Conservation (phyloP, 1,140 invertebrate genomes). For the Lordiphosa stackelbergi region DNA sequence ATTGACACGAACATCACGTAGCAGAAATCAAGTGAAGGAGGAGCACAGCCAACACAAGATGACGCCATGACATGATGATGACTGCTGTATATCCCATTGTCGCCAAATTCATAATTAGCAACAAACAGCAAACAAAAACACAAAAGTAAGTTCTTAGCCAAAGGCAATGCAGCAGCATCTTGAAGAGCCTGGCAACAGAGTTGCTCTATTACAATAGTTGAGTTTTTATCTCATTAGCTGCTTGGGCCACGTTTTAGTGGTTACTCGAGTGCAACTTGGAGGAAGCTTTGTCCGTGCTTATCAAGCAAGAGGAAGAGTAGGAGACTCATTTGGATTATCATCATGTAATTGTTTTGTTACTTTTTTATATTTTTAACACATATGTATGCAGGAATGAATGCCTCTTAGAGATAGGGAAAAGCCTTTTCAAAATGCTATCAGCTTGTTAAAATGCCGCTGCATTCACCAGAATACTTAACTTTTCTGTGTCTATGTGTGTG, state of each 20-base stretch:
- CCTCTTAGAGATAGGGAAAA: constrained; percentile 27
- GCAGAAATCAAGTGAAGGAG: constrained; percentile 48
- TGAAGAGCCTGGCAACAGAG: constrained; percentile 4
- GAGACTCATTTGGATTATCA: constrained; percentile 26
- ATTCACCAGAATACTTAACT: constrained; percentile 16
- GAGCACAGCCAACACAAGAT: constrained; percentile 19
- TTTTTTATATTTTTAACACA: constrained; percentile 12
- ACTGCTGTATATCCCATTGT: constrained; percentile 39
- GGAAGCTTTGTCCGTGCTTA: constrained; percentile 55
- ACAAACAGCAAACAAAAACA: not conserved
- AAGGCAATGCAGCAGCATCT: constrained; percentile 55
- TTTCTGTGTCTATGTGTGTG: not conserved
- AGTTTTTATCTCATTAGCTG: constrained; percentile 52
- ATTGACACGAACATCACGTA: constrained; percentile 76
- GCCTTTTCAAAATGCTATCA: constrained; percentile 41
- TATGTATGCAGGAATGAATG: not conserved
- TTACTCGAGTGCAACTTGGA: constrained; percentile 50
- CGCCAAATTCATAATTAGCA: constrained; percentile 71
- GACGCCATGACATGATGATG: constrained; percentile 23
- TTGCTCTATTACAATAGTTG: constrained; percentile 43
- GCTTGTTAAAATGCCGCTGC: constrained; percentile 33
- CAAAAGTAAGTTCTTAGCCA: constrained; percentile 38
- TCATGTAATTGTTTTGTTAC: constrained; percentile 8
- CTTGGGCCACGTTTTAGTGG: constrained; percentile 50
- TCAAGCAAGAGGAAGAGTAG: constrained; percentile 8